These are phyloP conservation scores for Pinna nobilis DNA, from an alignment of 1,140 invertebrate species.

Conservation along the genomic window DNA sequence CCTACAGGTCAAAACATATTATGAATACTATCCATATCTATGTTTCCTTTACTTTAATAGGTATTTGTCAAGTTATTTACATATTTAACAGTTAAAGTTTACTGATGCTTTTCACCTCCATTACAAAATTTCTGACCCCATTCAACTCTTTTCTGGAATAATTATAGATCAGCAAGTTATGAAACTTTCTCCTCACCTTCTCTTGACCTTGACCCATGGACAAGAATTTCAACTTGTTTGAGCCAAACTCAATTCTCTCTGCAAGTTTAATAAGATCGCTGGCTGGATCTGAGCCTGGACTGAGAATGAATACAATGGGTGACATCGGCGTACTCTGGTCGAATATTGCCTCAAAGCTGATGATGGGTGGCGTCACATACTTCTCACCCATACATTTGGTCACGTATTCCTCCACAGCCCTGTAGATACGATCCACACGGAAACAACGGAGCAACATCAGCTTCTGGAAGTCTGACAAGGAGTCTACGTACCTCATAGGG, in stretches of 20 bases:
- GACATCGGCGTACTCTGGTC: slow-evolving; percentile 86
- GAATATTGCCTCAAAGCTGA: slow-evolving; percentile 87
- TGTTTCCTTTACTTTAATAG: no score
- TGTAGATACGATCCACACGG: slow-evolving; percentile 88
- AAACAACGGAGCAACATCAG: slow-evolving; percentile 91
- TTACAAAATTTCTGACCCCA: no score
- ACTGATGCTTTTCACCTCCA: no score
- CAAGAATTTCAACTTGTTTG: slow-evolving; percentile 86
- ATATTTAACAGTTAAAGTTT: no score
- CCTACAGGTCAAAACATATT: no score
- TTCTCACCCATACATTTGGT: slow-evolving; percentile 87
- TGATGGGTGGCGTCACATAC: slow-evolving; percentile 88
- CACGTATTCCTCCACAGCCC: slow-evolving; percentile 87
- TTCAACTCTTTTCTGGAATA: no score
- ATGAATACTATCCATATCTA: no score
- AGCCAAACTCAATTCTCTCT: slow-evolving; percentile 82
- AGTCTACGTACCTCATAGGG: slow-evolving; percentile 82
- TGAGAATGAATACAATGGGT: slow-evolving; percentile 91
- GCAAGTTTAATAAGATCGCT: slow-evolving; percentile 91
- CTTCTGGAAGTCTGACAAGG: slow-evolving; percentile 81
- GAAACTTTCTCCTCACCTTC: slow-evolving; percentile 76
- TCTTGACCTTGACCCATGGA: slow-evolving; percentile 94
- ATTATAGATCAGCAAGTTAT: no score
- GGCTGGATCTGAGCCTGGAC: slow-evolving; percentile 91
- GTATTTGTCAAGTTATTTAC: no score